A percentile compares a stretch with the other conserved stretches of the same genome.
phyloP scores from a whole-genome alignment of 37 sponge, comb jelly and placozoan species.

The Eunapius fragilis region DNA sequence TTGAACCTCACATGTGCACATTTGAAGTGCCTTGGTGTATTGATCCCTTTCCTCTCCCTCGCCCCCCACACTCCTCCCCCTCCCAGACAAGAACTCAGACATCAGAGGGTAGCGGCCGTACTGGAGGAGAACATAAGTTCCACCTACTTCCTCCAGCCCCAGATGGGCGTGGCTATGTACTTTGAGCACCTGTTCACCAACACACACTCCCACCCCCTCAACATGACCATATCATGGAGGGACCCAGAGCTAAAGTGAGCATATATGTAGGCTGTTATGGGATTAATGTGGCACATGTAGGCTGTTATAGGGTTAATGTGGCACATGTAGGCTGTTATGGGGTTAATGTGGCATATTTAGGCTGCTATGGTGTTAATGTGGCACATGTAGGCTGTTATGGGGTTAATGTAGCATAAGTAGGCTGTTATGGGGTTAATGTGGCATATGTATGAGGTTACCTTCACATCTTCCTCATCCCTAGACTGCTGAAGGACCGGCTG shows the following conservation, averaged over 20 bases:
- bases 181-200: constrained; percentile 45
- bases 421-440: too few relatives aligned
- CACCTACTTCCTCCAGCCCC: constrained; percentile 7
- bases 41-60: too few relatives aligned
- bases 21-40: too few relatives aligned
- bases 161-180: constrained; percentile 19
- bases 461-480: neutral
- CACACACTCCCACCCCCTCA: constrained; percentile 29
- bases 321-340: too few relatives aligned
- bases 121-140: constrained; percentile 33
- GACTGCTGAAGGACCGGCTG: constrained; percentile 21
- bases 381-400: too few relatives aligned
- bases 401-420: too few relatives aligned
- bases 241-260: constrained; percentile 33
- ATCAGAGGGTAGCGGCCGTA: constrained; percentile 7
- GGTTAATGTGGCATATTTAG: too few relatives aligned
- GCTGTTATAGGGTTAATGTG: neutral
- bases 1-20: too few relatives aligned
- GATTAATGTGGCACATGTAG: too few relatives aligned
- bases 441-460: too few relatives aligned
- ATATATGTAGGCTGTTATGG: neutral
- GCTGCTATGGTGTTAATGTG: too few relatives aligned
- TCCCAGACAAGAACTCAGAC: constrained; percentile 19
- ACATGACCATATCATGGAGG: constrained; percentile 26
- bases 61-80: neutral